Evolutionary conservation across 2,113 vertebrate genomes (phyloP).

Genomic region (Pygoscelis antarcticus): DNA sequence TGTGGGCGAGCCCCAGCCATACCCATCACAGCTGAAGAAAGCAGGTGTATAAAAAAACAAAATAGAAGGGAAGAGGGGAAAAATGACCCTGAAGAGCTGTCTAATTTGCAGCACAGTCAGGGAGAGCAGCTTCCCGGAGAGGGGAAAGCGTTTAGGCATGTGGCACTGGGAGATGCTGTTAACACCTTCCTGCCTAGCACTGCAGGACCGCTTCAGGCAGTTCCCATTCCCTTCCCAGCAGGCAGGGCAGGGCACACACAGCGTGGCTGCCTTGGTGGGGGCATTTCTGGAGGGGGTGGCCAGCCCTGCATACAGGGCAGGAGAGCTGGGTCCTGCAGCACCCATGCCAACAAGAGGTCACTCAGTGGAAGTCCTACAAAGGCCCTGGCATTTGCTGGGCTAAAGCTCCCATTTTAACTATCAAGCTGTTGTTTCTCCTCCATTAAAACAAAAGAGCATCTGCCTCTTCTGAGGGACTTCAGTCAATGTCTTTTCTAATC

Average conservation of each 20-base stretch:
- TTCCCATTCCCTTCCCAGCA: fast-evolving
- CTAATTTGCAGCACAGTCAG: neutral
- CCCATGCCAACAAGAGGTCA: neutral
- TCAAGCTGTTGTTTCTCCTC: neutral
- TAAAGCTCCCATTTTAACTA: neutral
- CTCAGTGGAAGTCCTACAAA: neutral
- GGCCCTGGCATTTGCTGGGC: neutral
- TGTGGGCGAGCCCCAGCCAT: neutral
- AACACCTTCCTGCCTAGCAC: neutral
- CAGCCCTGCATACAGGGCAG: fast-evolving
- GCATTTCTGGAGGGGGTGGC: neutral
- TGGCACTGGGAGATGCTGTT: neutral
- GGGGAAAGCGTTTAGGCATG: neutral
- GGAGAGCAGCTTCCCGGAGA: neutral
- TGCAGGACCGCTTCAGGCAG: neutral
- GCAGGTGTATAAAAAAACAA: neutral
- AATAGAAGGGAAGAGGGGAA: neutral
- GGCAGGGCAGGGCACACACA: neutral
- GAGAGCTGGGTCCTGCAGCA: neutral
- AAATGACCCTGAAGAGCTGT: neutral
- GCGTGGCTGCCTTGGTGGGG: fast-evolving
- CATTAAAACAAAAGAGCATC: neutral
- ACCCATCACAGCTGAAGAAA: neutral
- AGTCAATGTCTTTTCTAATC: neutral
- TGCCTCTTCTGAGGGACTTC: neutral